phyloP scores from a whole-genome alignment of 1,140 invertebrate genomes.

The Drosophila truncata region DNA sequence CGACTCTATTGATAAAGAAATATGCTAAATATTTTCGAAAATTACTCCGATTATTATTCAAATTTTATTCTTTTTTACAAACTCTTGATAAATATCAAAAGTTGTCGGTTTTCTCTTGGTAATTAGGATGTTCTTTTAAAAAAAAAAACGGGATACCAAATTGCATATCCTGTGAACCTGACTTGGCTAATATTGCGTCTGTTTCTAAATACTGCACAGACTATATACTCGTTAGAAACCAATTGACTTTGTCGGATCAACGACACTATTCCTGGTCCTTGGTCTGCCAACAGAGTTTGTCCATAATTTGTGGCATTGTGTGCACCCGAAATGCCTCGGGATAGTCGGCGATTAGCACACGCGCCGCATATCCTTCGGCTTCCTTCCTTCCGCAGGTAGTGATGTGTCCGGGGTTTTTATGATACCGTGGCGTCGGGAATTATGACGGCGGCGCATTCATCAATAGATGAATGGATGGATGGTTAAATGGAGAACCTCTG shows the following conservation, averaged over 20 bases:
- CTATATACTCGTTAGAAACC: conserved; percentile 72
- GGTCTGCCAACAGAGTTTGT: conserved; percentile 43
- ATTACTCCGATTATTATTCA: neutral
- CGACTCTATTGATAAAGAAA: no score
- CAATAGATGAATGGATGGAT: conserved; percentile 23
- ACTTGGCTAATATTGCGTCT: neutral
- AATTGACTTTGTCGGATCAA: conserved; percentile 73
- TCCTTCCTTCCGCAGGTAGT: conserved; percentile 40
- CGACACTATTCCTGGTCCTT: conserved; percentile 37
- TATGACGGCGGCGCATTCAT: conserved; percentile 41
- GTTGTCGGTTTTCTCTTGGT: neutral
- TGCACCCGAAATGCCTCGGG: conserved; percentile 13
- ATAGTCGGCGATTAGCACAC: conserved; percentile 49
- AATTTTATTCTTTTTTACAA: neutral
- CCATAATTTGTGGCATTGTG: conserved; percentile 62
- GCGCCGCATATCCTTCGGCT: conserved; percentile 30
- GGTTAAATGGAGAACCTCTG: no score
- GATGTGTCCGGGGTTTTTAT: conserved; percentile 23
- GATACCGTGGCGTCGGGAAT: conserved; percentile 42
- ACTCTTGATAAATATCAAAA: neutral
- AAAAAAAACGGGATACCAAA: neutral
- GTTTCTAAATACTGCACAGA: conserved; percentile 16
- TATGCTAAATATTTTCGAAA: neutral
- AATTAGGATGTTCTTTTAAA: neutral
- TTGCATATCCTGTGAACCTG: neutral